A percentile compares a stretch with the other conserved stretches of the same genome.
Evolutionary conservation across 2,797 vertebrate species (phyloP).

Genomic region (Nyctibius grandis): DNA sequence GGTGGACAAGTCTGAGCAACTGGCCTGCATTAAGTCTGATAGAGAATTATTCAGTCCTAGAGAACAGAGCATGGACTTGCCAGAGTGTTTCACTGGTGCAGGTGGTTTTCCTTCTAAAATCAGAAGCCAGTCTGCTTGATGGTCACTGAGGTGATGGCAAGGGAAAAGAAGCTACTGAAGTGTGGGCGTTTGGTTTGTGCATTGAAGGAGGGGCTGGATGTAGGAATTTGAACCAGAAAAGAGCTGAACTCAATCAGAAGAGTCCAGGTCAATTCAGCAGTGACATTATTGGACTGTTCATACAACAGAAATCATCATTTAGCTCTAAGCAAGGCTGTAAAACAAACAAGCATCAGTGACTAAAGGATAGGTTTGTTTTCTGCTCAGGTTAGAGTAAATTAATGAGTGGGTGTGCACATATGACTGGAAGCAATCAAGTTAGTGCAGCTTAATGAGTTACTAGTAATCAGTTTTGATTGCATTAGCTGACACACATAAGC

Average conservation of each 20-base stretch:
- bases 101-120: background rate
- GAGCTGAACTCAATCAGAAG: background rate
- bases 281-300: background rate
- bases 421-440: background rate
- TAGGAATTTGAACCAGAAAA: background rate
- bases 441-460: background rate
- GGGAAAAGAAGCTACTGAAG: background rate
- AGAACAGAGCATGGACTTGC: background rate
- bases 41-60: background rate
- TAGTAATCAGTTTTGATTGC: background rate
- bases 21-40: background rate
- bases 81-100: background rate
- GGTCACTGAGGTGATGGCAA: background rate
- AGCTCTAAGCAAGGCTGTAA: background rate
- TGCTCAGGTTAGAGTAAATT: background rate
- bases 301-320: background rate
- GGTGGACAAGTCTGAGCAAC: background rate
- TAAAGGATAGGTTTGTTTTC: background rate
- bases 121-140: background rate
- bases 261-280: background rate
- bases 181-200: rapidly evolving
- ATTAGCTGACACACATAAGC: background rate
- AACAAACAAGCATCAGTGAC: background rate
- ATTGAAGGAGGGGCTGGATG: background rate
- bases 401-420: background rate